phyloP scores from a whole-genome alignment of 2,797 vertebrate genomes.

The Notoglanidium macrostoma region DNA sequence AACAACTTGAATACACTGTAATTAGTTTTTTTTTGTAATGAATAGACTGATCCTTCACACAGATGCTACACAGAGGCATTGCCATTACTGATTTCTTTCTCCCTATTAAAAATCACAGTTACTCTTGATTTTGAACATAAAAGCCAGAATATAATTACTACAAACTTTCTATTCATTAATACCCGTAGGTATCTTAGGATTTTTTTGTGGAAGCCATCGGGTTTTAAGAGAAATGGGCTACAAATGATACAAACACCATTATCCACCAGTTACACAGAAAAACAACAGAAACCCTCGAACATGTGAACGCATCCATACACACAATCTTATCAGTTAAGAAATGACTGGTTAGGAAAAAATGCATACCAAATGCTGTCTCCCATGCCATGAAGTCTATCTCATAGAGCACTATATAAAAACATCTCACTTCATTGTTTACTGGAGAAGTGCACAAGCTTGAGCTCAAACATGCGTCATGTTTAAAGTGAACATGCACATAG shows the following conservation, averaged over 20 bases:
- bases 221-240: no score
- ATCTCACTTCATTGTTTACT: constrained; percentile 1
- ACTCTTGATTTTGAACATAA: not conserved
- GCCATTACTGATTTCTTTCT: not conserved
- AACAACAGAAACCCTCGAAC: not conserved
- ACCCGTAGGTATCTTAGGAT: not conserved
- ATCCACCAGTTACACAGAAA: not conserved
- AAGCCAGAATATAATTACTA: constrained; percentile 23
- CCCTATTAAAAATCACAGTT: not conserved
- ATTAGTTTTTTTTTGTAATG: not conserved
- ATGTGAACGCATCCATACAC: not conserved
- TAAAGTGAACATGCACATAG: not conserved
- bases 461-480: not conserved
- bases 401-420: constrained; percentile 19
- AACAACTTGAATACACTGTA: not conserved
- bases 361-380: not conserved
- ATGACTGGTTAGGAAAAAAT: constrained; percentile 7
- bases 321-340: constrained; percentile 19
- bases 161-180: constrained; percentile 35
- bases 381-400: not conserved
- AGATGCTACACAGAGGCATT: not conserved
- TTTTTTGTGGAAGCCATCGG: not conserved
- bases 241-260: not conserved
- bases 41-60: not conserved
- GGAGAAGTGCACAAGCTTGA: not conserved